Conservation (phyloP, 2,113 vertebrate species). For the Montifringilla adamsi region DNA sequence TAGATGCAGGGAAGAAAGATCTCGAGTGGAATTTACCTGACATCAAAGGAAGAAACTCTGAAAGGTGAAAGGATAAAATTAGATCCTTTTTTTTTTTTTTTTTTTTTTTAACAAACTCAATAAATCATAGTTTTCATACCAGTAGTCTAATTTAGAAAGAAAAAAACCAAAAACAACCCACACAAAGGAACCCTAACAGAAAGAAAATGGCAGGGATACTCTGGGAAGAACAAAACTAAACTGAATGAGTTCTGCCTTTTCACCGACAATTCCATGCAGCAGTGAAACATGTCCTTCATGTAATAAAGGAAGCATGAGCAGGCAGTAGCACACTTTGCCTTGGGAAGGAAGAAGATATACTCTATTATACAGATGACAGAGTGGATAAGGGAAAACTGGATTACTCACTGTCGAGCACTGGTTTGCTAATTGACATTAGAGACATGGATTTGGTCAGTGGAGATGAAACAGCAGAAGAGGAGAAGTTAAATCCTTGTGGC, state of each 20-base stretch:
- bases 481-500: slow-evolving; percentile 75
- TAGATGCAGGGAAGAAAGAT: neutral
- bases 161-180: neutral
- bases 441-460: slow-evolving; percentile 93
- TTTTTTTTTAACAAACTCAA: neutral
- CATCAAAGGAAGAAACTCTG: neutral
- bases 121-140: neutral
- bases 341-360: neutral
- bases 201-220: neutral
- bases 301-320: neutral
- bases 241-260: neutral
- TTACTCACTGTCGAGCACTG: slow-evolving; percentile 87
- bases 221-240: neutral
- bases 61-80: neutral
- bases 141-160: neutral
- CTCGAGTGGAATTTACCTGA: neutral
- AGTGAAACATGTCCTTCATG: neutral
- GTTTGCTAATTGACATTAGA: slow-evolving; percentile 88
- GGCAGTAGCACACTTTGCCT: neutral
- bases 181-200: neutral
- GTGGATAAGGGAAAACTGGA: neutral
- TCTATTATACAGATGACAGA: neutral
- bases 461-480: slow-evolving; percentile 74
- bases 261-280: neutral
- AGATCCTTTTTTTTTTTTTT: neutral